Evolutionary conservation across 2,888 invertebrate genomes (phyloP).

Genomic region (Bhutanitis thaidina): DNA sequence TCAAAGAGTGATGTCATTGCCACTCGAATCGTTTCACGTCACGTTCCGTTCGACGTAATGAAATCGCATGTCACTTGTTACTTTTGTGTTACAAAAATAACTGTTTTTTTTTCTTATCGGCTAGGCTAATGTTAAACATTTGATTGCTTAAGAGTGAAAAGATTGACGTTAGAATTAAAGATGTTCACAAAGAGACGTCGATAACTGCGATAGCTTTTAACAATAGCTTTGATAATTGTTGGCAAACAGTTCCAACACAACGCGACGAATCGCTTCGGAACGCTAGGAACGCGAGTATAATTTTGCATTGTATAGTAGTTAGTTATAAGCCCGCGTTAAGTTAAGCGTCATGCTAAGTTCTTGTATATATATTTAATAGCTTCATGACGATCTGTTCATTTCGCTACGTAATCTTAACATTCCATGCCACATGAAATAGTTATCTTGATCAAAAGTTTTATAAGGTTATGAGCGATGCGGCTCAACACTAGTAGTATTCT

Average conservation of each 20-base stretch:
- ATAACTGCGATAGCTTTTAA: not conserved
- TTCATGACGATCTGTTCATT: too few species aligned
- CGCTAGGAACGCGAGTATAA: too few species aligned
- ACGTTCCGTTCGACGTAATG: constrained; percentile 13
- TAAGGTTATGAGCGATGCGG: too few species aligned
- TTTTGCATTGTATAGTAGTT: too few species aligned
- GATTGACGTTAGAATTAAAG: constrained; percentile 1
- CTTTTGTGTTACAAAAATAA: constrained; percentile 5
- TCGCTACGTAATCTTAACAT: too few species aligned
- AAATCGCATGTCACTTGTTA: constrained; percentile 14
- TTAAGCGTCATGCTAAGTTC: not conserved
- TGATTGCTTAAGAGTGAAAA: not conserved
- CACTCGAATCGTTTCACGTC: constrained; percentile 13
- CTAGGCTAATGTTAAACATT: constrained; percentile 1
- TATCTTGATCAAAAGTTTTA: too few species aligned
- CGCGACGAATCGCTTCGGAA: not conserved
- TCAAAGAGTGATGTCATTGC: constrained; percentile 17
- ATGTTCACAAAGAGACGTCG: not conserved
- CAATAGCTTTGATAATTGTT: not conserved
- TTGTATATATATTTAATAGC: not conserved
- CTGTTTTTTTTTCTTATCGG: constrained; percentile 8
- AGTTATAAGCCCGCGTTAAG: too few species aligned
- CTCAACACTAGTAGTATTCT: too few species aligned
- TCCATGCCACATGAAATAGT: too few species aligned
- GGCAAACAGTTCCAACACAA: not conserved